phyloP scores from a whole-genome alignment of 2,797 vertebrate species.

The Melanotaenia boesemani region DNA sequence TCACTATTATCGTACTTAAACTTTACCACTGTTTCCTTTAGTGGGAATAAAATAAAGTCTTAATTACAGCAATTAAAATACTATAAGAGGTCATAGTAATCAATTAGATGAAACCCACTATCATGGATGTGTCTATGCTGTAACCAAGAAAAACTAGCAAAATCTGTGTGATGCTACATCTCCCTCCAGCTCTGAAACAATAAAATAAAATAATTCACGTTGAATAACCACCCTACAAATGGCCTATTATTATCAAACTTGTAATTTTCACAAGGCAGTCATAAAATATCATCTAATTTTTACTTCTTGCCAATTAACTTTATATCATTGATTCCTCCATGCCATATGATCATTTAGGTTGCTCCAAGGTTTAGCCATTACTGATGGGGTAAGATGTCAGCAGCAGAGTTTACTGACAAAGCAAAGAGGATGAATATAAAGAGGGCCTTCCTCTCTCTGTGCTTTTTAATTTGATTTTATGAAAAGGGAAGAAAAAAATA shows the following conservation, averaged over 20 bases:
- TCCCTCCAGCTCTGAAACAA: conserved; percentile 78
- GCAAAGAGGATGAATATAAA: conserved; percentile 26
- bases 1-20: not conserved
- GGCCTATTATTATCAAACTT: conserved; percentile 81
- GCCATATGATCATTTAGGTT: conserved; percentile 70
- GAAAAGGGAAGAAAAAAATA: conserved; percentile 36
- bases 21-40: conserved; percentile 14
- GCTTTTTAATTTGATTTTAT: conserved; percentile 50
- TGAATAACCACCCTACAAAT: conserved; percentile 81
- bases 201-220: conserved; percentile 74
- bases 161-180: conserved; percentile 37
- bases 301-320: conserved; percentile 79
- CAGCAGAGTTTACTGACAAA: conserved; percentile 20
- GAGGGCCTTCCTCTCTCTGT: conserved; percentile 14
- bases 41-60: not conserved
- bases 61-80: conserved; percentile 18
- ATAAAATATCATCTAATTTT: conserved; percentile 81
- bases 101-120: conserved; percentile 31
- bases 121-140: conserved; percentile 43
- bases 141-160: conserved; percentile 50
- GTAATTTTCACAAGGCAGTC: conserved; percentile 78
- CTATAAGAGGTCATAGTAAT: conserved; percentile 36
- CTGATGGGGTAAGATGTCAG: conserved; percentile 61
- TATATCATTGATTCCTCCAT: conserved; percentile 72
- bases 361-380: conserved; percentile 67